Conservation (phyloP, 2,888 invertebrate genomes). For the Cantharis rustica region DNA sequence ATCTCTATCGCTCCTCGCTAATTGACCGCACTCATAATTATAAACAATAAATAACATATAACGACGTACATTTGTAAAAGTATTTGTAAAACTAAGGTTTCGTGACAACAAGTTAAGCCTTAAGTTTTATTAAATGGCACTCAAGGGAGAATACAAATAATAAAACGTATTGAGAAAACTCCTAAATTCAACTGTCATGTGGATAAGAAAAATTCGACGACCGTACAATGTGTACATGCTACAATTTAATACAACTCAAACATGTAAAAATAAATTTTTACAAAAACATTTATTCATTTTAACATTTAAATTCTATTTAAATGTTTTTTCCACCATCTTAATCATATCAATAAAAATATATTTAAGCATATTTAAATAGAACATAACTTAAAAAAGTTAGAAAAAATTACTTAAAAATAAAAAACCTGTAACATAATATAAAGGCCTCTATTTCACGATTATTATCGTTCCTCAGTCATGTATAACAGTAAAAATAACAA, state of each 20-base stretch:
- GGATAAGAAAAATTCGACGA: constrained; percentile 26
- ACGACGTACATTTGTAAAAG: constrained; percentile 8
- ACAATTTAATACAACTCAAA: neutral
- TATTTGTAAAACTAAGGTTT: constrained; percentile 20
- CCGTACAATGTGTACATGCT: neutral
- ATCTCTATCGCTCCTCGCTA: neutral
- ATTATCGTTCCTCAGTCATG: too few relatives aligned
- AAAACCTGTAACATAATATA: too few relatives aligned
- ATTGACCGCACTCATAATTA: neutral
- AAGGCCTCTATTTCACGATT: too few relatives aligned
- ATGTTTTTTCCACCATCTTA: too few relatives aligned
- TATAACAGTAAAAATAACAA: too few relatives aligned
- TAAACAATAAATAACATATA: neutral
- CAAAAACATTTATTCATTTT: neutral
- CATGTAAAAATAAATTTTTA: neutral
- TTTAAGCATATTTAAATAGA: too few relatives aligned
- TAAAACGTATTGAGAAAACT: constrained; percentile 47
- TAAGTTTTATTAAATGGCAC: constrained; percentile 34
- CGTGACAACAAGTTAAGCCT: constrained; percentile 33
- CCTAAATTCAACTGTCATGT: constrained; percentile 39
- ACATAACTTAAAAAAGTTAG: too few relatives aligned
- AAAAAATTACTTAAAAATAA: too few relatives aligned
- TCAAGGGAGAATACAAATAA: constrained; percentile 47
- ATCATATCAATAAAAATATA: too few relatives aligned
- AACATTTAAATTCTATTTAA: too few relatives aligned